These are phyloP conservation scores for Andricus curvator DNA, from an alignment of 2,888 invertebrate genomes.

Conservation along the genomic window DNA sequence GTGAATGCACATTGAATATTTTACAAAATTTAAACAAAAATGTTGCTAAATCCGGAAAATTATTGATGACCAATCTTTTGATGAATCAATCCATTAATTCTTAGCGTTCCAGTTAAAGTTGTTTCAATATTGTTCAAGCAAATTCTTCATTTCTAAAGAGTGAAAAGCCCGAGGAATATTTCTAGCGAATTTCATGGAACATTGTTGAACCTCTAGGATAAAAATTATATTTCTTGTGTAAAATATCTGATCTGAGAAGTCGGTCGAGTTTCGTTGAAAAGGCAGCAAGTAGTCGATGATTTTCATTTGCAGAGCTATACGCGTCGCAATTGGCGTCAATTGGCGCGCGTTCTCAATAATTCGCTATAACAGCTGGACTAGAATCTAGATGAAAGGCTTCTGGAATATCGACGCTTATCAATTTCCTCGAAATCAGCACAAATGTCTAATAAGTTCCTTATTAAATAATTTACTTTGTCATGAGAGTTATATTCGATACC, in stretches of 20 bases:
- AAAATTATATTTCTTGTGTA: conserved; percentile 10
- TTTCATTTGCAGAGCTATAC: conserved; percentile 42
- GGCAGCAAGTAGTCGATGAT: background rate
- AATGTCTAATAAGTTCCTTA: background rate
- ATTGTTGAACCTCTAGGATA: background rate
- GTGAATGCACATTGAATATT: background rate
- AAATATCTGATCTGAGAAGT: conserved; percentile 24
- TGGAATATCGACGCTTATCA: conserved; percentile 14
- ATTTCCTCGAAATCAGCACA: background rate
- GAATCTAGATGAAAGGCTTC: conserved; percentile 19
- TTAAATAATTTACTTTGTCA: background rate
- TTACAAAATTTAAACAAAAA: background rate
- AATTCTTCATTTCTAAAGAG: too few species aligned
- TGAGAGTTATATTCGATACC: background rate
- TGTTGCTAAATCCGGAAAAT: too few species aligned
- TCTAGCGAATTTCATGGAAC: background rate
- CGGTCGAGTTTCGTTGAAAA: conserved; percentile 19
- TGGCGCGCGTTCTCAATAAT: conserved; percentile 71
- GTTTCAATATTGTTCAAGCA: too few species aligned
- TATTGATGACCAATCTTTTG: too few species aligned
- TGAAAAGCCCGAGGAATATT: background rate
- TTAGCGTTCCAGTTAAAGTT: too few species aligned
- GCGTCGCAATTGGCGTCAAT: conserved; percentile 73
- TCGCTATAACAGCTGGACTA: conserved; percentile 51
- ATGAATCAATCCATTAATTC: too few species aligned